Evolutionary conservation across 2,113 vertebrate genomes (phyloP), one percentile per base, ranked within the genome.

Genomic region (Osmerus eperlanus): DNA sequence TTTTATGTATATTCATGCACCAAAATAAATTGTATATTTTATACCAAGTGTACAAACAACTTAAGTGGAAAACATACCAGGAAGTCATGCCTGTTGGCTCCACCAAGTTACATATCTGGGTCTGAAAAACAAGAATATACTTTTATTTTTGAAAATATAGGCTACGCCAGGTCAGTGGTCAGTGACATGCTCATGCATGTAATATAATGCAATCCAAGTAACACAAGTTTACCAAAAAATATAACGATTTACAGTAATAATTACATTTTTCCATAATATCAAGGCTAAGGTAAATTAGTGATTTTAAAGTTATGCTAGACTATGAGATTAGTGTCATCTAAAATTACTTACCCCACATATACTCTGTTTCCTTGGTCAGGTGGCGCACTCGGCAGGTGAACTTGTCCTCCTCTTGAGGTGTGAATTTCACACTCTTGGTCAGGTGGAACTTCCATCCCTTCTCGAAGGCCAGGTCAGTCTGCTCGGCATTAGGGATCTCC

Each of bases 391-490:
- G 55, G 83, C 95, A 98, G 15, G 0, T 0, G 29, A 82, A 95
- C 0, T 0, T 0, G 0, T 88, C 79, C 0, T 0, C 62, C 0
- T 0, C 0, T 0, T 0, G 0, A 0, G 94, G 94, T 0, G 0
- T 77, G 73, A 96, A 93, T 0, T 2, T 0, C 0, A 0, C 82
- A 0, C 72, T 64, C 15, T 69, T 89, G 75, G 94, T 93, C 56
- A 92, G 91, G 28, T 95, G 83, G 83, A 96, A 98, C 13, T 83
- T 69, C 96, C 96, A 97, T 65, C 91, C 75, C 0, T 87, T 65
- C 0, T 86, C 85, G 83, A 97, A 98, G 72, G 94, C 86, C 85
- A 96, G 85, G 81, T 98, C 95, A 0, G 91, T 77, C 53, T 82
- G 87, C 0, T 64, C 0, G 0, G 85, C 15, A 0, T 0, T 0